Conservation (phyloP, 2,113 vertebrate species). For the Anoplopoma fimbria region DNA sequence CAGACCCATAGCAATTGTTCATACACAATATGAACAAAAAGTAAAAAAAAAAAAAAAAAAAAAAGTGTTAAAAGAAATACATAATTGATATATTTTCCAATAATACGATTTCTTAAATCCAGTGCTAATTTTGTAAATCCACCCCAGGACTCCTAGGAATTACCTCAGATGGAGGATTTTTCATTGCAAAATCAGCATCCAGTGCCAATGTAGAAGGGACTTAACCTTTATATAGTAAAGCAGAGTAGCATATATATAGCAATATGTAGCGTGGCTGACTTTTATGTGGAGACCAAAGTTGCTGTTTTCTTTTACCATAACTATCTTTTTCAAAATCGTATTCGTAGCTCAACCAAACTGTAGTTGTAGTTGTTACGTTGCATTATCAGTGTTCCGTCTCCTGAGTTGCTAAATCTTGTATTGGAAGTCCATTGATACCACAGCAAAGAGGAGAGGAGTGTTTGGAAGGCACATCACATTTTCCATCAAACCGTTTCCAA, state of each 20-base stretch:
- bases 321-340: background rate
- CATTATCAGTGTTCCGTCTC: background rate
- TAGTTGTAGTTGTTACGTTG: background rate
- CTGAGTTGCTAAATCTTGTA: background rate
- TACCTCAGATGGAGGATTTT: background rate
- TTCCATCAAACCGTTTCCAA: slow-evolving; percentile 35
- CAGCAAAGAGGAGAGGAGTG: background rate
- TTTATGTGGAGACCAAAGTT: background rate
- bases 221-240: background rate
- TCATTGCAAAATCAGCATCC: too few species aligned
- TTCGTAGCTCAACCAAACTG: background rate
- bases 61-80: background rate
- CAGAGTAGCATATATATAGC: background rate
- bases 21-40: background rate
- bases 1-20: background rate
- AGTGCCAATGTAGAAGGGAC: background rate
- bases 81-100: background rate
- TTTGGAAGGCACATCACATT: slow-evolving; percentile 38
- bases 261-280: background rate
- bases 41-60: too few species aligned
- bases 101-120: slow-evolving; percentile 1
- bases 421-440: background rate
- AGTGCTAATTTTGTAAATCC: background rate
- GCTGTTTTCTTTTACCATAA: background rate
- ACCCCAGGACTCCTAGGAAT: background rate